Conservation (phyloP, 35 echinoderm and acorn worm genomes). For the Holothuria glaberrima region DNA sequence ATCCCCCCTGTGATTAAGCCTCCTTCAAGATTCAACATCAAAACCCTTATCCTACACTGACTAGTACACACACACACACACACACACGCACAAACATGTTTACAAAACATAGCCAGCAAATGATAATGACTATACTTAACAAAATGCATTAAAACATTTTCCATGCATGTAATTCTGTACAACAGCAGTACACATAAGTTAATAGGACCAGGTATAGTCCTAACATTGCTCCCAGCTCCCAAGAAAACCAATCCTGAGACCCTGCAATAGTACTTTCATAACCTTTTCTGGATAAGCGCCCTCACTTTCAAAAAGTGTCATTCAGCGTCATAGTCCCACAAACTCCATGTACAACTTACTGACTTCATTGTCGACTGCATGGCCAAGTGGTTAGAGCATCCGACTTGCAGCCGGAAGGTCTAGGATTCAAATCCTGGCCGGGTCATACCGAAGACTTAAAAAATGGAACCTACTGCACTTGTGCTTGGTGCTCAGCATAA, state of each 20-base stretch:
- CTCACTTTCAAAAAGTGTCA: not conserved
- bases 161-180: not conserved
- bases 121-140: not conserved
- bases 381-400: too few relatives aligned
- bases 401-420: too few relatives aligned
- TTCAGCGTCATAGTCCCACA: not conserved
- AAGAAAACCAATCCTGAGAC: not conserved
- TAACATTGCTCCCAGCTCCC: not conserved
- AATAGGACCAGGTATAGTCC: not conserved
- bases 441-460: too few relatives aligned
- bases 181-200: not conserved
- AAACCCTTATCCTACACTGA: slow-evolving; percentile 8
- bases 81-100: too few relatives aligned
- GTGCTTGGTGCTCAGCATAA: too few relatives aligned
- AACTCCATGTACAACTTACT: not conserved
- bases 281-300: slow-evolving; percentile 8
- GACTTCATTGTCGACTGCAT: slow-evolving; percentile 2
- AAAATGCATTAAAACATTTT: slow-evolving; percentile 22
- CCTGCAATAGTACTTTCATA: not conserved
- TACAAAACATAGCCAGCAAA: not conserved
- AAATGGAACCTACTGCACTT: too few relatives aligned
- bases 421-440: too few relatives aligned
- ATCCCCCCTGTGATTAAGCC: not conserved
- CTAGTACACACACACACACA: too few relatives aligned
- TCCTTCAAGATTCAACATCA: slow-evolving; percentile 4